phyloP scores from a whole-genome alignment of 2,888 invertebrate species.

The Sphaeridia pumilis region DNA sequence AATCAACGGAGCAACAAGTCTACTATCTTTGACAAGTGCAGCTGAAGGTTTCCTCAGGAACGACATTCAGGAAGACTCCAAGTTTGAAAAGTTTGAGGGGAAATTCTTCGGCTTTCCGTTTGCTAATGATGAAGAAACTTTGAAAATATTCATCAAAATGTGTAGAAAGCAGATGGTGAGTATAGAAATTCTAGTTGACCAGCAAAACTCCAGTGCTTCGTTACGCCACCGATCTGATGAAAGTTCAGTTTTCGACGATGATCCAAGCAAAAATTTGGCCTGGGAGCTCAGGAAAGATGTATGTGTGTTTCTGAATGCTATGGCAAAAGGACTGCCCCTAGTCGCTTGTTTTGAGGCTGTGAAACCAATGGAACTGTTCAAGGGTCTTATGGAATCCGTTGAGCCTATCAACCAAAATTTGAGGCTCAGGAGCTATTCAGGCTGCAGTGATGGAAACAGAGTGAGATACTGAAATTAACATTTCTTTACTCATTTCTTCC shows the following conservation, averaged over 20 bases:
- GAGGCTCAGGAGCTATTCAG: slow-evolving; percentile 22
- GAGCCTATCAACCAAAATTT: slow-evolving; percentile 5
- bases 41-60: background rate
- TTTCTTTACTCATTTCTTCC: background rate
- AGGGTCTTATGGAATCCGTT: slow-evolving; percentile 21
- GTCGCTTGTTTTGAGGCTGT: slow-evolving; percentile 3
- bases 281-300: slow-evolving; percentile 26
- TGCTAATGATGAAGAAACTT: slow-evolving; percentile 15
- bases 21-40: slow-evolving; percentile 7
- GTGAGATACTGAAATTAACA: slow-evolving; percentile 1
- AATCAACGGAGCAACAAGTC: slow-evolving; percentile 18
- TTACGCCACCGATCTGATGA: background rate
- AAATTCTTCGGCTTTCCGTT: slow-evolving; percentile 20
- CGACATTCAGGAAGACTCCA: background rate
- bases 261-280: slow-evolving; percentile 5
- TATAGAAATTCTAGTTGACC: slow-evolving; percentile 18
- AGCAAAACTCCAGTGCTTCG: background rate
- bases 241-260: background rate
- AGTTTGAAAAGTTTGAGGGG: background rate
- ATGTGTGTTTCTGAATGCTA: slow-evolving; percentile 20
- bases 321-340: slow-evolving; percentile 14
- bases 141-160: slow-evolving; percentile 18
- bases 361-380: slow-evolving; percentile 19
- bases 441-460: slow-evolving; percentile 27
- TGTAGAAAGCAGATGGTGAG: slow-evolving; percentile 21